Base-by-base conservation (phyloP, 2,113 vertebrate species). In the Heterocephalus glaber region DNA sequence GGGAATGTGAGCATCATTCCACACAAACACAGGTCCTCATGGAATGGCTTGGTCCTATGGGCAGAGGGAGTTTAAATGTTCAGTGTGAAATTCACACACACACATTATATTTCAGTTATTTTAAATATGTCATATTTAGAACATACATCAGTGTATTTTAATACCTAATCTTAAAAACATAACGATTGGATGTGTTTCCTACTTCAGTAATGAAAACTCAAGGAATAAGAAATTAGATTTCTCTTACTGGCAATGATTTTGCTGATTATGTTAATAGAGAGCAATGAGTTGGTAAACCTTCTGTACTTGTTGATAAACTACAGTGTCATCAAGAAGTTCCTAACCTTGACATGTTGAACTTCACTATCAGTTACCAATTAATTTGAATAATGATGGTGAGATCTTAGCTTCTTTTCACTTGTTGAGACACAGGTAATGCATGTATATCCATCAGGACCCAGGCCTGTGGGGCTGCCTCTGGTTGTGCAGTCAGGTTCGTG, bases 391-490 rank as follows among this genome's bases (percentile, higher is more conserved):
- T 0, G 81, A 6, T 49, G 81, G 17, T 22, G 7, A 76, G 58
- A 16, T 19, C 35, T 81, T 47, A 13, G 8, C 24, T 22, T 16
- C 26, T 10, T 68, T 68, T n/a, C 65, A n/a, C 16, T 19, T n/a
- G 33, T 19, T 68, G 38, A 44, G 70, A 12, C 22, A 4, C 38
- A 13, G 38, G 10, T 72, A 24, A 44, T 6, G 38, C 41, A 13
- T 24, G 38, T 41, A 17, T 4, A 8, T 72, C n/a, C n/a, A 41
- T 49, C 47, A 49, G 47, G 47, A 49, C 47, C 16, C 1, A n/a
- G 7, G 3, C 1, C 2, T n/a, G n/a, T n/a, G n/a, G 13, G 33
- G 30, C 2, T 3, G 5, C 2, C 2, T 13, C 5, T 19, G 38
- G 35, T 38, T 52, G 52, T 6, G 72, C 12, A 47, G 4, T 22